Evolutionary conservation across 2,888 invertebrate genomes (phyloP).

Genomic region (Sinodicranocentrus sp.): DNA sequence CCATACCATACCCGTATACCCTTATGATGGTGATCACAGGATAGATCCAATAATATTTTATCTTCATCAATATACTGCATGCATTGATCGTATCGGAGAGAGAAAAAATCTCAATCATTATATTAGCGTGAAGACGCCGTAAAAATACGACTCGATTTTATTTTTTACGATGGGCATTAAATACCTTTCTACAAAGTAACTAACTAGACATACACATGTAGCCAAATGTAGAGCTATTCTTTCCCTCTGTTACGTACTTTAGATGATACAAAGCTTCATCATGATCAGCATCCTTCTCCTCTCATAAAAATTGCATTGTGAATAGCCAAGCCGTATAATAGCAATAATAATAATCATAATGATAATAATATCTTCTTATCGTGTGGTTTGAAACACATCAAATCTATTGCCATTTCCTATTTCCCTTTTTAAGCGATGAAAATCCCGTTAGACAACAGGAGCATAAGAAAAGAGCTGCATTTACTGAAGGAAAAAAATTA

Average conservation of each 20-base stretch:
- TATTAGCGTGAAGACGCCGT: constrained; percentile 37
- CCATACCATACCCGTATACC: background rate
- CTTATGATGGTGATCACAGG: background rate
- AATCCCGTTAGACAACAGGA: constrained; percentile 67
- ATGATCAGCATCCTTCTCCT: background rate
- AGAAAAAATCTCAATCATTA: constrained; percentile 18
- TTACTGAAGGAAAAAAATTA: background rate
- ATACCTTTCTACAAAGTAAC: no score
- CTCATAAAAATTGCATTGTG: constrained; percentile 28
- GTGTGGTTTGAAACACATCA: constrained; percentile 63
- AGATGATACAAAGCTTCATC: no score
- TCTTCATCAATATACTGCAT: constrained; percentile 5
- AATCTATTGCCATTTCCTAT: constrained; percentile 72
- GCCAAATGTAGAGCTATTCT: no score
- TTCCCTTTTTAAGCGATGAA: constrained; percentile 69
- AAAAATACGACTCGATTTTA: constrained; percentile 16
- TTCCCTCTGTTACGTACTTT: no score
- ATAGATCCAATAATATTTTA: constrained; percentile 8
- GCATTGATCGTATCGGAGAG: constrained; percentile 12
- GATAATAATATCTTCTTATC: constrained; percentile 52
- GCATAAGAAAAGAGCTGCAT: constrained; percentile 1
- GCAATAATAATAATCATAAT: constrained; percentile 41
- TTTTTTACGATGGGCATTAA: constrained; percentile 13
- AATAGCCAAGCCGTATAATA: constrained; percentile 42
- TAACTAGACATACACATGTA: no score